Evolutionary conservation across 2,113 vertebrate genomes (phyloP), one percentile per base, ranked within the genome.

Genomic region (Beaufortia kweichowensis): DNA sequence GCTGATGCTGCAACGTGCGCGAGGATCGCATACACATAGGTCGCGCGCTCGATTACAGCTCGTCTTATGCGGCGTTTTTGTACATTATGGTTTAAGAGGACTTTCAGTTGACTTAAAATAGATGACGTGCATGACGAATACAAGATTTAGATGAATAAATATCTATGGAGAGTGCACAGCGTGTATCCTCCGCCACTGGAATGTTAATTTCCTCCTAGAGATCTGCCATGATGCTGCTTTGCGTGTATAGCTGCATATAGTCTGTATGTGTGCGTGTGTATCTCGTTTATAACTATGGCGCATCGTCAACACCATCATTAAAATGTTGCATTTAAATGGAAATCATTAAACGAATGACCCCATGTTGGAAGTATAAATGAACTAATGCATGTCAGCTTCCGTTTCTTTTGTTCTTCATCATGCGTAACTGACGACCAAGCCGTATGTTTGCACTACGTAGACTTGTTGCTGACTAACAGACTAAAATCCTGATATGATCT

Each of bases 131-230:
- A 26, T 26, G 35, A 41, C 53, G 8, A 19, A 24, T 17, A 3
- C 17, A 9, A 35, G 60, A 35, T 57, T 12, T 6, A n/a, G 33
- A 41, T 46, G 39, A 43, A 26, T 65, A 55, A 57, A 39, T 77
- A 41, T 23, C 35, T 63, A 60, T 10, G 69, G 14, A 55, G 23
- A 53, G 56, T 57, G 56, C 80, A 82, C 48, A 33, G 24, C 76
- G 80, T 83, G 79, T 72, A 67, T 43, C 79, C 59, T 72, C 59
- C 79, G 83, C 83, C 82, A 83, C 61, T 67, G 87, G 86, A 86
- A 90, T 87, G 78, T 83, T 88, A 82, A 79, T 82, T 57, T 70
- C 57, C 72, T 62, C 48, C 11, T 3, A 15, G 21, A 72, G 69
- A 72, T 60, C 56, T 80, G 71, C 55, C 56, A 62, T 69, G 64